phyloP scores from a whole-genome alignment of 2,888 invertebrate species.

The Trichogramma dendrolimi region DNA sequence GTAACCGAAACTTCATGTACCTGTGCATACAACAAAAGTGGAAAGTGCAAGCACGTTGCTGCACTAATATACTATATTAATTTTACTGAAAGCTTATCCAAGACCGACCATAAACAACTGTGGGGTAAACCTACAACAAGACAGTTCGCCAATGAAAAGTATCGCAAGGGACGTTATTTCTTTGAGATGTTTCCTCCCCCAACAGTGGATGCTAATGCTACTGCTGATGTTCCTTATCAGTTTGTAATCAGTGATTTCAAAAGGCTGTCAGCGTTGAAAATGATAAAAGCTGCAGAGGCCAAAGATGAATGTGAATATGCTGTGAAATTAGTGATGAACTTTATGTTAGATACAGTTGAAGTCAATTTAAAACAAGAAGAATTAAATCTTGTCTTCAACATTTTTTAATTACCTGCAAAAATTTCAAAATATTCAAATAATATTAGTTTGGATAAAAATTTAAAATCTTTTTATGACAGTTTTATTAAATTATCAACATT shows the following conservation, averaged over 20 bases:
- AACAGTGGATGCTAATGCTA: slow-evolving; percentile 8
- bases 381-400: no score
- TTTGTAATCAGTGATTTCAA: no score
- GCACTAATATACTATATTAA: slow-evolving; percentile 28
- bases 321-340: slow-evolving; percentile 6
- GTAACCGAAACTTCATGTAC: no score
- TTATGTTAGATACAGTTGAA: background rate
- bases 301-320: slow-evolving; percentile 14
- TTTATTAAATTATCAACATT: background rate
- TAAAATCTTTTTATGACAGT: no score
- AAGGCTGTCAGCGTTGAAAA: no score
- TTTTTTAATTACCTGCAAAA: no score
- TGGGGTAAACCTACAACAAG: slow-evolving; percentile 28
- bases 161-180: slow-evolving; percentile 29
- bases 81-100: slow-evolving; percentile 27
- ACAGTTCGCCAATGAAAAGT: slow-evolving; percentile 28
- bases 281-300: slow-evolving; percentile 4
- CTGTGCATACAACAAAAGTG: slow-evolving; percentile 27
- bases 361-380: background rate
- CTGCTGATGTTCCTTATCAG: slow-evolving; percentile 13
- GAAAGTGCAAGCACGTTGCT: slow-evolving; percentile 26
- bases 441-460: no score
- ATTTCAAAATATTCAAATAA: no score
- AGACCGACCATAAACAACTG: slow-evolving; percentile 28
- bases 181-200: slow-evolving; percentile 17